Conservation (phyloP, 2,888 invertebrate genomes). For the Drosophila mulleri region DNA sequence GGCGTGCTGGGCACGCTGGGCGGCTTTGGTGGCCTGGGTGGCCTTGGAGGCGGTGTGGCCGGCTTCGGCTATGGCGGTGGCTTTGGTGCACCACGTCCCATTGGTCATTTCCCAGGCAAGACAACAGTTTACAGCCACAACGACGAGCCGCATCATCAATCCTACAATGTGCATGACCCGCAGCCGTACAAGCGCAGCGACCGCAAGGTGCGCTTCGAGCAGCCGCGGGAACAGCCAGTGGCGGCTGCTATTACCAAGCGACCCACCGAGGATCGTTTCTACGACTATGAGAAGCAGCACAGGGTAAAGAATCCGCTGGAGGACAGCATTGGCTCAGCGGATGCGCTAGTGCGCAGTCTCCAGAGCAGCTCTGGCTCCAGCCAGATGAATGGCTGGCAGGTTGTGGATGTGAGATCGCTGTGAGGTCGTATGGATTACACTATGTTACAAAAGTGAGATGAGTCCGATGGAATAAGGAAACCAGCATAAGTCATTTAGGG, state of each 20-base stretch:
- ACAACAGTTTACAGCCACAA: constrained; percentile 66
- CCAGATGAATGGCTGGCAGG: constrained; percentile 75
- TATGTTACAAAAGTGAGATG: not conserved
- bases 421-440: constrained; percentile 17
- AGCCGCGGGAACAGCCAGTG: constrained; percentile 65
- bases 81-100: constrained; percentile 48
- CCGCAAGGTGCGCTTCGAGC: constrained; percentile 80
- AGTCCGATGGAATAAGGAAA: not conserved
- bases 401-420: constrained; percentile 68
- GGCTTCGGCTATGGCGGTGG: constrained; percentile 53
- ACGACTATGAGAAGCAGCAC: constrained; percentile 82
- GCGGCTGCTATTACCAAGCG: constrained; percentile 29
- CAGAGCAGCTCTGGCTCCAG: constrained; percentile 42
- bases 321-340: constrained; percentile 43
- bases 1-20: constrained; percentile 82
- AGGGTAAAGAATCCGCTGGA: constrained; percentile 65
- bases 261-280: constrained; percentile 79
- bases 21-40: constrained; percentile 75
- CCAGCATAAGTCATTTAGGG: not conserved
- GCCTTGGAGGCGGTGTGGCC: constrained; percentile 50
- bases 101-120: constrained; percentile 79
- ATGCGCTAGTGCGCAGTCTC: constrained; percentile 57
- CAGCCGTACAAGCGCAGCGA: constrained; percentile 80
- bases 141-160: constrained; percentile 76
- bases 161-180: constrained; percentile 62